Evolutionary conservation across 2,113 vertebrate genomes (phyloP), one percentile per base, ranked within the genome.

Genomic region (Neogale vison): DNA sequence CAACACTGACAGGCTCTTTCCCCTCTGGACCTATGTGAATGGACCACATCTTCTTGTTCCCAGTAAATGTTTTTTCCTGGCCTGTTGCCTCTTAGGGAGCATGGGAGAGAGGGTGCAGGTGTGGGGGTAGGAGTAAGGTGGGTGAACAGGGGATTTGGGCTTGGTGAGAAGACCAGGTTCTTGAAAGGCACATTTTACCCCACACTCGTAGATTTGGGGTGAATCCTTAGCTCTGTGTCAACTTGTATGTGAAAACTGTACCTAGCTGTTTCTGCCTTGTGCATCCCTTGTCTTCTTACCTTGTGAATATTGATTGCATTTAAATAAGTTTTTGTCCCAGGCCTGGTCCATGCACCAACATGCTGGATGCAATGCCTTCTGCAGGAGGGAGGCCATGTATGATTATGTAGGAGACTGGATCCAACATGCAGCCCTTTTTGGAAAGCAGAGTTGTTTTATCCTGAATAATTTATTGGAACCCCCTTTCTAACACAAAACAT

Each of bases 231-330:
- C 55, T 86, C 93, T 71, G 2, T 95, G 97, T 96, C 97, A 96
- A 63, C 96, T 98, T 89, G 85, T 96, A 98, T 94, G 96, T 93
- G 97, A 97, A 98, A 98, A 98, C 97, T 93, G 7, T 98, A 98
- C 91, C 93, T 92, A 67, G 45, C 59, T 0, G 36, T 77, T 95
- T 98, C 76, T 89, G 90, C 97, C 71, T 42, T 93, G 80, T 17
- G 71, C 42, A 96, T 65, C 24, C 50, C 85, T 93, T 86, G 57
- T 95, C 76, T 94, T 95, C 97, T 86, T 98, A 95, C 90, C 92
- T 90, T 93, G 96, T 96, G 87, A 94, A 98, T 98, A 98, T 97
- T 98, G 98, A 98, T 98, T 97, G 80, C 42, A 90, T 98, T 98
- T 95, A 98, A 98, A 93, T 88, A 98, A 90, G 96, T 97, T 91